Evolutionary conservation across 2,113 vertebrate species (phyloP).

Genomic region (Actinemys pallida): DNA sequence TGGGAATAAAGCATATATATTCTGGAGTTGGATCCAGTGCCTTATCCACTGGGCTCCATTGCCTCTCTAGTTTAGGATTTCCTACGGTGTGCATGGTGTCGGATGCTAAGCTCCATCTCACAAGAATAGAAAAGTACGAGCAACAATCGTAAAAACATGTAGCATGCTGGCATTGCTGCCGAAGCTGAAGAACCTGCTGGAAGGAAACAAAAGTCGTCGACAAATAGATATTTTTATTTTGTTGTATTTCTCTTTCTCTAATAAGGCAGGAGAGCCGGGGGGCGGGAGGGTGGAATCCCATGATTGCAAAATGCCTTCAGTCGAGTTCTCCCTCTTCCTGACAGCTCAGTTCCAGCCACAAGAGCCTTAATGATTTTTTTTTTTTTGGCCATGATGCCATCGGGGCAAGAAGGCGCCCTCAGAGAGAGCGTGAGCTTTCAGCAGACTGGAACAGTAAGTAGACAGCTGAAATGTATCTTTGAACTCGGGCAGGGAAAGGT

Average conservation of each 20-base stretch:
- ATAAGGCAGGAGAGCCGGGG: slow-evolving; percentile 54
- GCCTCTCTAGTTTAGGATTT: neutral
- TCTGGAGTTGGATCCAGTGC: neutral
- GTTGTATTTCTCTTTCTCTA: slow-evolving; percentile 70
- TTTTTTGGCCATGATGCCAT: slow-evolving; percentile 63
- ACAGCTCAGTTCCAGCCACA: slow-evolving; percentile 77
- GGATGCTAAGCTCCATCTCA: neutral
- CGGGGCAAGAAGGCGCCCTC: slow-evolving; percentile 70
- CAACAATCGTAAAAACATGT: slow-evolving; percentile 46
- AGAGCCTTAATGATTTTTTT: slow-evolving; percentile 70
- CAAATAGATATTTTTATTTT: slow-evolving; percentile 66
- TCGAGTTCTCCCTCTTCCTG: slow-evolving; percentile 75
- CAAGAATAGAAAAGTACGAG: neutral
- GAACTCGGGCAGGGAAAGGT: slow-evolving; percentile 27
- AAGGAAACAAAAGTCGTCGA: slow-evolving; percentile 69
- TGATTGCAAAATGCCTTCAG: slow-evolving; percentile 73
- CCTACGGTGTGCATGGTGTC: neutral
- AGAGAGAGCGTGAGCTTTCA: slow-evolving; percentile 51
- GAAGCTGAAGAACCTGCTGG: slow-evolving; percentile 21
- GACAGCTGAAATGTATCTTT: slow-evolving; percentile 69
- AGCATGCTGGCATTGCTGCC: slow-evolving; percentile 39
- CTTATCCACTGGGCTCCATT: neutral
- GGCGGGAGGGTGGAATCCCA: slow-evolving; percentile 67
- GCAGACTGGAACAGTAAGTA: slow-evolving; percentile 58
- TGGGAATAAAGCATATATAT: neutral